These are phyloP conservation scores for Calosoma granatense DNA, from an alignment of 1,140 invertebrate species.

Conservation along the genomic window DNA sequence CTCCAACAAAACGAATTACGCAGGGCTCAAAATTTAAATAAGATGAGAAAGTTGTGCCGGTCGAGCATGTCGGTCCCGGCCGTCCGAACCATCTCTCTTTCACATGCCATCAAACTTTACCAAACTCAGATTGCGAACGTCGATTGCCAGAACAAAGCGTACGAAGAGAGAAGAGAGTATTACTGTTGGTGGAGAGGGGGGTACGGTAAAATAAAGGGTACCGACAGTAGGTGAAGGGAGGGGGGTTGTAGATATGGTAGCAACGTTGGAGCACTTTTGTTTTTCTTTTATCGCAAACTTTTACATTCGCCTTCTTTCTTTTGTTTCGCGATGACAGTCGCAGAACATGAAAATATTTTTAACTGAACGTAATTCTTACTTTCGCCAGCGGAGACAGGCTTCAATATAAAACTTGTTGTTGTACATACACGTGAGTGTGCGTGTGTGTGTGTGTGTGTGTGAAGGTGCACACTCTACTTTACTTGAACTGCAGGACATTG, in stretches of 20 bases:
- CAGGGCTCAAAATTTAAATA: neutral
- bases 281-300: conserved; percentile 4
- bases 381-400: too few species aligned
- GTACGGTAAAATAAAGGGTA: neutral
- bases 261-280: neutral
- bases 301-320: neutral
- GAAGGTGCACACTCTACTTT: too few species aligned
- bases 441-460: too few species aligned
- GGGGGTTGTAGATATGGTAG: neutral
- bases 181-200: too few species aligned
- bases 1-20: too few species aligned
- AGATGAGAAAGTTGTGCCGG: neutral
- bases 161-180: conserved; percentile 1
- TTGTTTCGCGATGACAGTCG: neutral
- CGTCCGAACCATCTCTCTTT: conserved; percentile 21
- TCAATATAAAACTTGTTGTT: too few species aligned
- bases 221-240: neutral
- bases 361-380: neutral
- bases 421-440: too few species aligned
- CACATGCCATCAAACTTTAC: conserved; percentile 25
- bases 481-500: too few species aligned
- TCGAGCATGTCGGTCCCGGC: too few species aligned
- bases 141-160: neutral
- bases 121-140: conserved; percentile 24
- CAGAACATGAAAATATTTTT: conserved; percentile 6